Evolutionary conservation across 1,140 invertebrate genomes (phyloP).

Genomic region (Akabosia matsudoensis): DNA sequence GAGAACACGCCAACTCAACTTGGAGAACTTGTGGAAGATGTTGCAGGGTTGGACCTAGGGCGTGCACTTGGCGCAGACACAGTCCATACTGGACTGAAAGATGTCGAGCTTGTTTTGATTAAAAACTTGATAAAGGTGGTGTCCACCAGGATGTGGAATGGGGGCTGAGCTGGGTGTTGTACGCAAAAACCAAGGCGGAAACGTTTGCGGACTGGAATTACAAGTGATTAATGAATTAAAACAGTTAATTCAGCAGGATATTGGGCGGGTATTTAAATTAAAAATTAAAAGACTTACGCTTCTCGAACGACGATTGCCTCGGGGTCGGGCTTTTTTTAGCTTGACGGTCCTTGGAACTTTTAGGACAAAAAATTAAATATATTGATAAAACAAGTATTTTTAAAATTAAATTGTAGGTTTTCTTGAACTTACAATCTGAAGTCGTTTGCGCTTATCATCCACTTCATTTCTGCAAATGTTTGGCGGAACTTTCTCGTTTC

Average conservation of each 20-base stretch:
- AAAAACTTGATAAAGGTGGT: slow-evolving; percentile 99
- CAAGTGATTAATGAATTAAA: slow-evolving; percentile 34
- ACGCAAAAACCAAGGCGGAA: slow-evolving; percentile 93
- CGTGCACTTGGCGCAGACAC: slow-evolving; percentile 96
- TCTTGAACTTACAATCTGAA: slow-evolving; percentile 70
- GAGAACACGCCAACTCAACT: no score
- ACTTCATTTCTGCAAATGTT: slow-evolving; percentile 83
- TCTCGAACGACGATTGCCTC: slow-evolving; percentile 73
- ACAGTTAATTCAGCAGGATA: neutral
- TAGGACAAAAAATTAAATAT: no score
- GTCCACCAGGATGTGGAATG: slow-evolving; percentile 94
- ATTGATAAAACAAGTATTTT: no score
- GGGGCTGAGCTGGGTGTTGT: slow-evolving; percentile 99
- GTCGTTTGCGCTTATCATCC: slow-evolving; percentile 79
- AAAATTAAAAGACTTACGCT: slow-evolving; percentile 57
- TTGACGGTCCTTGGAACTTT: slow-evolving; percentile 62
- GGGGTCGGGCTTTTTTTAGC: slow-evolving; percentile 64
- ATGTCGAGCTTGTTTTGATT: slow-evolving; percentile 98
- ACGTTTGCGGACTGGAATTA: slow-evolving; percentile 67
- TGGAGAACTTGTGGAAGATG: no score
- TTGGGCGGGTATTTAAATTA: neutral
- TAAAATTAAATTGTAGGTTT: no score
- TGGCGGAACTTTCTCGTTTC: slow-evolving; percentile 73
- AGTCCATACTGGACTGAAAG: slow-evolving; percentile 97
- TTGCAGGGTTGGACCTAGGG: no score